phyloP scores from a whole-genome alignment of 2,888 invertebrate species.

The Pardosa pseudoannulata region DNA sequence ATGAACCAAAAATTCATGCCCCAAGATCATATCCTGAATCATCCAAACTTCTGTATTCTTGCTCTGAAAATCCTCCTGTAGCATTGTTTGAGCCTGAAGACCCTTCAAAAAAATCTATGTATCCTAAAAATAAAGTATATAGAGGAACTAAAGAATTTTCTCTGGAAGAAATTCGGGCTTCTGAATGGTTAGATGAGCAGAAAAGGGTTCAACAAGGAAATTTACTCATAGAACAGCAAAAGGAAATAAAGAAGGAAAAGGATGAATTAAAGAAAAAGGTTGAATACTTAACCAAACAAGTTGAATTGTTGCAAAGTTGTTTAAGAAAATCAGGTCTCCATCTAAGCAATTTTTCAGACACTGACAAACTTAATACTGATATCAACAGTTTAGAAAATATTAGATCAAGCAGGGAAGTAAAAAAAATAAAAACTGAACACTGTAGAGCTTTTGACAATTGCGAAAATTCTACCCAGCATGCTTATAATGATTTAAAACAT shows the following conservation, averaged over 20 bases:
- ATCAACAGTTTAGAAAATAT: no score
- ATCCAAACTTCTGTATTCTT: constrained; percentile 24
- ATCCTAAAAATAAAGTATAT: constrained; percentile 67
- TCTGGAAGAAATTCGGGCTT: constrained; percentile 71
- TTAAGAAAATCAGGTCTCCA: not conserved
- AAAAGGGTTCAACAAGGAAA: constrained; percentile 20
- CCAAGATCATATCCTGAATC: constrained; percentile 36
- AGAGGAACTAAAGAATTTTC: constrained; percentile 67
- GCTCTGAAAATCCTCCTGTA: constrained; percentile 78
- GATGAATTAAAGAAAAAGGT: constrained; percentile 5
- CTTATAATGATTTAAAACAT: no score
- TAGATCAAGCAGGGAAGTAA: no score
- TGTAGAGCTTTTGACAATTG: no score
- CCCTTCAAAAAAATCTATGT: constrained; percentile 79
- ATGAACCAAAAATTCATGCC: not conserved
- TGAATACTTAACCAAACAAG: constrained; percentile 8
- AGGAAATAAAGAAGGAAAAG: constrained; percentile 6
- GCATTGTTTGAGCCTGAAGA: constrained; percentile 83
- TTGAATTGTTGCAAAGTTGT: not conserved
- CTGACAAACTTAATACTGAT: no score
- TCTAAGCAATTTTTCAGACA: not conserved
- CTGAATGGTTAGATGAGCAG: constrained; percentile 45
- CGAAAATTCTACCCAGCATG: no score
- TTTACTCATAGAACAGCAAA: constrained; percentile 18
- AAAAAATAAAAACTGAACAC: no score